Evolutionary conservation across 2,797 vertebrate genomes (phyloP).

Genomic region (Phrynocephalus vlangalii): DNA sequence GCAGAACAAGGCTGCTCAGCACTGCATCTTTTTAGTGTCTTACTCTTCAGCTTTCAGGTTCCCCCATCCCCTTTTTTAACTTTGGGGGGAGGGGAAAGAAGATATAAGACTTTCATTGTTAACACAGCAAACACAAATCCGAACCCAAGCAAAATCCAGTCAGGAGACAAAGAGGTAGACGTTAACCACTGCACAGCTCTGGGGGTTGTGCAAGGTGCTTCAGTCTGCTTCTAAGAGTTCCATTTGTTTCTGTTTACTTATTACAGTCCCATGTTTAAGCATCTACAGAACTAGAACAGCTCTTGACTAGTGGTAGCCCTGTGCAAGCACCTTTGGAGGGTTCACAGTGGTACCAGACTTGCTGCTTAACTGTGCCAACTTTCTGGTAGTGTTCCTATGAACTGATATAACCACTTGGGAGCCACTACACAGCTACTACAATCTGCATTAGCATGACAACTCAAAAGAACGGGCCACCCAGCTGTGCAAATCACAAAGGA

Average conservation of each 20-base stretch:
- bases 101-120: neutral
- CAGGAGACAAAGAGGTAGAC: conserved; percentile 71
- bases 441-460: neutral
- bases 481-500: neutral
- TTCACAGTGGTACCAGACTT: neutral
- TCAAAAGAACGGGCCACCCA: neutral
- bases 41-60: conserved; percentile 27
- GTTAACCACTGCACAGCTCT: conserved; percentile 38
- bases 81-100: neutral
- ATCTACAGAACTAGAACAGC: neutral
- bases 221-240: conserved; percentile 33
- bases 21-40: conserved; percentile 60
- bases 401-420: neutral
- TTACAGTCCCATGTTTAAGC: neutral
- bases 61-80: neutral
- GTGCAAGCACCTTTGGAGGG: neutral
- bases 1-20: conserved; percentile 69
- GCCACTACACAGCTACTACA: neutral
- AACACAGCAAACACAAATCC: conserved; percentile 40
- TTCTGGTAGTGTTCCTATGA: neutral
- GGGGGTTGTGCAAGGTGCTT: conserved; percentile 41
- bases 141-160: conserved; percentile 55
- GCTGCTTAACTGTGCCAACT: neutral
- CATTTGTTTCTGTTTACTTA: accelerated
- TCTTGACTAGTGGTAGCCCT: neutral